These are phyloP conservation scores for Sciaenops ocellatus DNA, from an alignment of 2,797 vertebrate species.

Conservation along the genomic window DNA sequence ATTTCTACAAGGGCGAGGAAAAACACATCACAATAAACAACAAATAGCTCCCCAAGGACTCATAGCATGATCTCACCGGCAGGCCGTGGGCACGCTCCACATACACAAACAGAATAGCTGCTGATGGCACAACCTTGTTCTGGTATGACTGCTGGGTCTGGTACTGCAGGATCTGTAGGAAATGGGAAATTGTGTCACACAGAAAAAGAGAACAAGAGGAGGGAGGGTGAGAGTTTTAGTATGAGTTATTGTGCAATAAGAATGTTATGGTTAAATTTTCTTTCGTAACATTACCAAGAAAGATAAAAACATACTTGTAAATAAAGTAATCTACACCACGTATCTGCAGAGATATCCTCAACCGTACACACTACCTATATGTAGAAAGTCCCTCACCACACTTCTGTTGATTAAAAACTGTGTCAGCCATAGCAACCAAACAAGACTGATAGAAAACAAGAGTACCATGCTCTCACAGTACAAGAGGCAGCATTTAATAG, in stretches of 20 bases:
- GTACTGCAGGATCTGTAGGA: constrained; percentile 87
- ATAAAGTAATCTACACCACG: background rate
- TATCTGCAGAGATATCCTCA: background rate
- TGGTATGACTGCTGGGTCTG: constrained; percentile 89
- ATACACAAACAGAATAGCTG: constrained; percentile 90
- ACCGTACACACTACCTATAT: background rate
- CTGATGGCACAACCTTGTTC: constrained; percentile 88
- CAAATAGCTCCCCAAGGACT: constrained; percentile 28
- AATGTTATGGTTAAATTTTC: background rate
- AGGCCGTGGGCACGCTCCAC: constrained; percentile 91
- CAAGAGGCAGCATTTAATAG: background rate
- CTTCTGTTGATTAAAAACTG: constrained; percentile 15
- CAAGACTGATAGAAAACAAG: background rate
- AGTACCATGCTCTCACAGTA: background rate
- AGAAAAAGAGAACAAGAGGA: background rate
- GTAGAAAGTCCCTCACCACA: background rate
- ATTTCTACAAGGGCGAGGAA: background rate
- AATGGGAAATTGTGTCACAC: background rate
- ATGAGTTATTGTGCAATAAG: background rate
- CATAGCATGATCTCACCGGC: constrained; percentile 83
- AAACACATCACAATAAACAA: constrained; percentile 33
- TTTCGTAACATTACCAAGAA: background rate
- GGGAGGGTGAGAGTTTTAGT: background rate
- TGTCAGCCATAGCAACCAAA: constrained; percentile 17
- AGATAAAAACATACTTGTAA: background rate